These are phyloP conservation scores for Antheraea assamensis DNA, from an alignment of 2,888 invertebrate genomes.

Conservation along the genomic window DNA sequence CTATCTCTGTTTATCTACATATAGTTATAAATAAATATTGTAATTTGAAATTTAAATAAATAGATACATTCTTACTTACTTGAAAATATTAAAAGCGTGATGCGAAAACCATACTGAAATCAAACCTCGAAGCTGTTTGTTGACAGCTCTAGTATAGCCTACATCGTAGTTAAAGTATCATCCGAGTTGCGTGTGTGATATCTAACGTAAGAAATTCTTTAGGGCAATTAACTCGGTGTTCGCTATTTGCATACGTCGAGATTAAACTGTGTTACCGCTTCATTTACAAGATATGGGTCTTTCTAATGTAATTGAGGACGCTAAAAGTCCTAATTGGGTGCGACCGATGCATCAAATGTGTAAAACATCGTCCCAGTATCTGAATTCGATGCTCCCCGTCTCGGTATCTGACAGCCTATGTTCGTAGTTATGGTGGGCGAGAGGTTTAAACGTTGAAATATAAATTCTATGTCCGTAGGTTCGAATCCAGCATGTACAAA, in stretches of 20 bases:
- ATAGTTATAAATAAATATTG: too few species aligned
- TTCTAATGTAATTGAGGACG: not conserved
- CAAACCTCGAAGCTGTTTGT: not conserved
- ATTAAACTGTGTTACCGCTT: not conserved
- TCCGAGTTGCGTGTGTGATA: constrained; percentile 4
- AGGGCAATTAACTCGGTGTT: constrained; percentile 7
- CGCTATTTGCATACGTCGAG: constrained; percentile 10
- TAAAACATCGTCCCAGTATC: not conserved
- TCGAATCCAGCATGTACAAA: too few species aligned
- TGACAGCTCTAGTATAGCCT: not conserved
- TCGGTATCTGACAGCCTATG: not conserved
- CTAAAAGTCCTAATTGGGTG: not conserved
- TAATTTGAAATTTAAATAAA: too few species aligned
- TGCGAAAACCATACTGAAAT: not conserved
- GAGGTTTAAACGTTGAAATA: too few species aligned
- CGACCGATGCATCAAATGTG: not conserved
- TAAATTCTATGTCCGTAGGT: too few species aligned
- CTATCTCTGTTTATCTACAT: too few species aligned
- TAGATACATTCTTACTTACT: too few species aligned
- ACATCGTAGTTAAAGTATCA: not conserved
- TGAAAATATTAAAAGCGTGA: too few species aligned
- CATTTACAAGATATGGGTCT: not conserved
- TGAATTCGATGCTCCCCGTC: not conserved
- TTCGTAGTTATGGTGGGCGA: too few species aligned
- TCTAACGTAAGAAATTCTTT: not conserved